Percentiles rank a stretch among this genome's conserved stretches.
These are phyloP conservation scores for Phalloptychus januarius DNA, from an alignment of 2,797 vertebrate species.

Conservation along the genomic window DNA sequence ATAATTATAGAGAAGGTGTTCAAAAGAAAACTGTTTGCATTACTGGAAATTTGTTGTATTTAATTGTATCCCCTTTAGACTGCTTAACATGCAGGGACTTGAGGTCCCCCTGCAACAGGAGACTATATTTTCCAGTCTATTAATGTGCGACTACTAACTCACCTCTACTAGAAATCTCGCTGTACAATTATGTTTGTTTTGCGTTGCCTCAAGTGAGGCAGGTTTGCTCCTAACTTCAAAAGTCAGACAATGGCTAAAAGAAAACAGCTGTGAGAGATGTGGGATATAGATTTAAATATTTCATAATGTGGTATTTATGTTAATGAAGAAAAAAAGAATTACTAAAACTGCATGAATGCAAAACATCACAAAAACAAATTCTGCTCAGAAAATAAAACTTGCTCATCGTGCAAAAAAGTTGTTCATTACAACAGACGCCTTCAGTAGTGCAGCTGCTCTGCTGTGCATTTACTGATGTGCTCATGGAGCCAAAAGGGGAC, in stretches of 20 bases:
- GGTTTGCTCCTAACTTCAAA: neutral
- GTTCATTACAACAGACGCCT: neutral
- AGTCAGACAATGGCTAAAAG: neutral
- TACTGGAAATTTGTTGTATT: constrained; percentile 29
- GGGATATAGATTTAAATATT: neutral
- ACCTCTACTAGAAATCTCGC: neutral
- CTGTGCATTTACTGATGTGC: neutral
- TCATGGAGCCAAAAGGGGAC: neutral
- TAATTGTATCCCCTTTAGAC: constrained; percentile 40
- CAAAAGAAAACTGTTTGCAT: constrained; percentile 43
- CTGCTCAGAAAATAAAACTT: neutral
- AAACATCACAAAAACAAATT: neutral
- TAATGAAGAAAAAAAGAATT: neutral
- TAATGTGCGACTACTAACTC: constrained; percentile 14
- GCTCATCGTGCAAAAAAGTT: neutral
- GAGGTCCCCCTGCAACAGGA: constrained; percentile 20
- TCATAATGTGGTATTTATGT: neutral
- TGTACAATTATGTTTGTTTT: neutral
- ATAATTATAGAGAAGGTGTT: constrained; percentile 36
- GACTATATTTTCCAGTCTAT: constrained; percentile 35
- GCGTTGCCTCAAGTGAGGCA: too few species aligned
- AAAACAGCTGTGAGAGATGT: neutral
- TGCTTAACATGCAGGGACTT: constrained; percentile 53
- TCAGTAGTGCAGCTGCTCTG: neutral
- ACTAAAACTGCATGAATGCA: neutral